Conservation (phyloP, 2,888 invertebrate species). For the Mythimna pallens region DNA sequence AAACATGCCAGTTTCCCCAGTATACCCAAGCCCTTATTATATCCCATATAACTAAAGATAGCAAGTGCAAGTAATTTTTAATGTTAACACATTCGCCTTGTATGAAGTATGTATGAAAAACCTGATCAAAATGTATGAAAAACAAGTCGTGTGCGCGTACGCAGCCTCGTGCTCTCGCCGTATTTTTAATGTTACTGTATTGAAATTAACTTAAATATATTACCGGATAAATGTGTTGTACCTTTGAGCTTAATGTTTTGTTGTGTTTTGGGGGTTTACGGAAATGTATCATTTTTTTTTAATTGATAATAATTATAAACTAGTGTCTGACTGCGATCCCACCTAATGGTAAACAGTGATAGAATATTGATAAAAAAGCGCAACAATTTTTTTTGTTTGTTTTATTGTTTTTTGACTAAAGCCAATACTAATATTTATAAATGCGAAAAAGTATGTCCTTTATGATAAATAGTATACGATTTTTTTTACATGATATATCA, state of each 20-base stretch:
- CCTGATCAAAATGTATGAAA: conserved; percentile 51
- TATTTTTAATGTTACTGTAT: conserved; percentile 47
- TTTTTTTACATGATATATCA: too few relatives aligned
- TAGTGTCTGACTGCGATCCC: too few relatives aligned
- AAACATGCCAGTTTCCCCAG: neutral
- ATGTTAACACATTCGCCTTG: conserved; percentile 60
- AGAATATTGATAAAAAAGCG: too few relatives aligned
- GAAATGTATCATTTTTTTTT: neutral
- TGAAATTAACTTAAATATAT: conserved; percentile 40
- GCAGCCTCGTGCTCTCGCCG: conserved; percentile 50
- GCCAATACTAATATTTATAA: too few relatives aligned
- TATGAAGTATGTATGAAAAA: conserved; percentile 53
- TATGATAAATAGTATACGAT: too few relatives aligned
- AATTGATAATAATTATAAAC: too few relatives aligned
- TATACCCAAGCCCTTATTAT: conserved; percentile 26
- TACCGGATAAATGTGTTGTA: conserved; percentile 18
- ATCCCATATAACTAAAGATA: conserved; percentile 48
- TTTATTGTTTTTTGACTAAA: too few relatives aligned
- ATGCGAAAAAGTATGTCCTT: too few relatives aligned
- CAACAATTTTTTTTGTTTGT: too few relatives aligned
- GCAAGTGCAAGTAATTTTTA: conserved; percentile 58
- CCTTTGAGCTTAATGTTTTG: conserved; percentile 4
- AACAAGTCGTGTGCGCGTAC: conserved; percentile 49
- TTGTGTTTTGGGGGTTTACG: conserved; percentile 9
- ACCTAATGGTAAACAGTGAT: neutral